Evolutionary conservation across 2,797 vertebrate genomes (phyloP).

Genomic region (Tadarida brasiliensis): DNA sequence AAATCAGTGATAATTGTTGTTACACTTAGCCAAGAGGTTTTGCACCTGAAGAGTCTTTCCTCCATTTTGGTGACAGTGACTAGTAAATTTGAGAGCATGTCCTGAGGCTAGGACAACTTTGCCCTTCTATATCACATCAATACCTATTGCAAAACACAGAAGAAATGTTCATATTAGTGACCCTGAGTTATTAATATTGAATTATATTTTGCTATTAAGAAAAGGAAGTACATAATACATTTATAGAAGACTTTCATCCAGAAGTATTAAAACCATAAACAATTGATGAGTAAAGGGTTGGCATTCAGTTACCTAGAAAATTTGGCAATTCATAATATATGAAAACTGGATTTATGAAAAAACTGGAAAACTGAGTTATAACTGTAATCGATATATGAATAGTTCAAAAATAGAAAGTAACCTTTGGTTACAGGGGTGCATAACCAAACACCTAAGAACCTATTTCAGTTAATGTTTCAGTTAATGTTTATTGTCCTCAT

Average conservation of each 20-base stretch:
- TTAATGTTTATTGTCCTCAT: background rate
- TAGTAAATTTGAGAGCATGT: background rate
- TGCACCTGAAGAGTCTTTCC: background rate
- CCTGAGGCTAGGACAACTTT: background rate
- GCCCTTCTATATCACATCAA: background rate
- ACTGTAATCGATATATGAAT: background rate
- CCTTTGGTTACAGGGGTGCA: background rate
- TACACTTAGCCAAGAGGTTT: background rate
- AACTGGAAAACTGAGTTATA: background rate
- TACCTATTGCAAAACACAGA: background rate
- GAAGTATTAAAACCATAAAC: background rate
- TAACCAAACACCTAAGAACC: too few relatives aligned
- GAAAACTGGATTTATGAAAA: conserved; percentile 10
- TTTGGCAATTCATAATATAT: background rate
- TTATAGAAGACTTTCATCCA: conserved; percentile 20
- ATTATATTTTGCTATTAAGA: background rate
- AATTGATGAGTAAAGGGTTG: background rate
- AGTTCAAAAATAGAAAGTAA: conserved; percentile 8
- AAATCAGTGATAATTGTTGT: background rate
- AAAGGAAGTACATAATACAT: conserved; percentile 38
- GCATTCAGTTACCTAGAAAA: conserved; percentile 32
- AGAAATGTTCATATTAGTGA: background rate
- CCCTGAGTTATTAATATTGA: conserved; percentile 12
- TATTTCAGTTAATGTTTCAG: too few relatives aligned
- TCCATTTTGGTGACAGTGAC: background rate